phyloP scores from a whole-genome alignment of 2,888 invertebrate species.

The Hedychridium roseum region DNA sequence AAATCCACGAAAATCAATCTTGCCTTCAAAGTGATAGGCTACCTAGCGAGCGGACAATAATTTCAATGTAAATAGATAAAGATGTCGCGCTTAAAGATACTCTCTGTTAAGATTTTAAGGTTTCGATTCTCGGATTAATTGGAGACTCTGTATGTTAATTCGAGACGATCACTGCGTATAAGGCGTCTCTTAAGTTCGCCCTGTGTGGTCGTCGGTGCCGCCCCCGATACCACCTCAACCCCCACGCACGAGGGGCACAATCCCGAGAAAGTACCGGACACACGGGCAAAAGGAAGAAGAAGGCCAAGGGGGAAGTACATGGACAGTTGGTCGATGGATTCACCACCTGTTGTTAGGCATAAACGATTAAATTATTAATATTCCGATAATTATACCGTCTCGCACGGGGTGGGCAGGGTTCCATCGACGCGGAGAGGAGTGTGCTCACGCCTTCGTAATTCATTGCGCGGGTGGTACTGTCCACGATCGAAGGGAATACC shows the following conservation, averaged over 20 bases:
- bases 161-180: constrained; percentile 21
- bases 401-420: constrained; percentile 7
- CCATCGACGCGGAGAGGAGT: neutral
- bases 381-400: constrained; percentile 47
- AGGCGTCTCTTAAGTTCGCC: constrained; percentile 19
- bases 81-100: too few species aligned
- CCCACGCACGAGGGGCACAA: constrained; percentile 4
- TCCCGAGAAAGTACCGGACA: neutral
- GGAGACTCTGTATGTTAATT: too few species aligned
- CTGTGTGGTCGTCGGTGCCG: constrained; percentile 46
- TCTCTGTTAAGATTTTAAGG: too few species aligned
- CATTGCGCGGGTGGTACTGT: neutral
- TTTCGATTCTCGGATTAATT: too few species aligned
- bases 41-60: too few species aligned
- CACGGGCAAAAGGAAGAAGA: constrained; percentile 13
- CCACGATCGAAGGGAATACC: neutral
- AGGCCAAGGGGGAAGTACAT: constrained; percentile 11
- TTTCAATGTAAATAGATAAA: too few species aligned
- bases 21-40: too few species aligned
- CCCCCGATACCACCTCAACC: constrained; percentile 30
- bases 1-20: too few species aligned
- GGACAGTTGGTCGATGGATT: constrained; percentile 11
- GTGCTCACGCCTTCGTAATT: constrained; percentile 4
- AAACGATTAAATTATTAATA: constrained; percentile 53
- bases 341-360: constrained; percentile 55